These are phyloP conservation scores for Aptenodytes patagonicus DNA, from an alignment of 2,113 vertebrate species.

Conservation along the genomic window DNA sequence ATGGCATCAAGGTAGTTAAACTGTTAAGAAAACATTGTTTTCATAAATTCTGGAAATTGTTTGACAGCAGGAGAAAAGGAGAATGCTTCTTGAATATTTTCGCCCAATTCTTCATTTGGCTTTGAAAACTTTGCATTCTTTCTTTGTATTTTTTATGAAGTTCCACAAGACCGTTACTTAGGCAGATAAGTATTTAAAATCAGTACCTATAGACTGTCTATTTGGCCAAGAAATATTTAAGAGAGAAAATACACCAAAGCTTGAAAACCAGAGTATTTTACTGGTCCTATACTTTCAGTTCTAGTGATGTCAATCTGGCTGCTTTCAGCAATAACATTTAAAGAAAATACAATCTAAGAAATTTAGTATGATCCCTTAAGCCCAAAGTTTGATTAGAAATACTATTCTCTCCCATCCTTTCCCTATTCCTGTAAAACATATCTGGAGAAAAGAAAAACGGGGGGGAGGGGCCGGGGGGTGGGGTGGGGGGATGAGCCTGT, in stretches of 20 bases:
- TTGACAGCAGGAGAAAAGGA: neutral
- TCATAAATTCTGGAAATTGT: neutral
- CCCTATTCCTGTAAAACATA: no score
- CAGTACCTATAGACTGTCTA: neutral
- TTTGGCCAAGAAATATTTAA: neutral
- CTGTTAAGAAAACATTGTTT: neutral
- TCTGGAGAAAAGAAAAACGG: no score
- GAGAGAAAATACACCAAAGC: neutral
- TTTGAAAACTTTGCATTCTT: neutral
- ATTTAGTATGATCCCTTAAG: neutral
- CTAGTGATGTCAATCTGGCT: neutral
- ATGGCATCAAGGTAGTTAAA: neutral
- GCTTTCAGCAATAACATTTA: neutral
- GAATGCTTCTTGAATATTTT: neutral
- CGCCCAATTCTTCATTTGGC: rapidly evolving
- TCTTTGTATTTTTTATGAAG: rapidly evolving
- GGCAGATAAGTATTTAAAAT: neutral
- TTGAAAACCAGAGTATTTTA: neutral
- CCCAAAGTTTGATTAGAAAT: rapidly evolving
- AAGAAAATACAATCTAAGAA: neutral
- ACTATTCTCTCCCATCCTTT: no score
- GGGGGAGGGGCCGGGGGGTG: no score
- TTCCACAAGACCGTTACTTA: neutral
- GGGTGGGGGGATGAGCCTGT: rapidly evolving
- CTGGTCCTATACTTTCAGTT: neutral